A percentile compares a stretch with the other conserved stretches of the same genome.
phyloP scores from a whole-genome alignment of 2,113 vertebrate species.

The Origma solitaria region DNA sequence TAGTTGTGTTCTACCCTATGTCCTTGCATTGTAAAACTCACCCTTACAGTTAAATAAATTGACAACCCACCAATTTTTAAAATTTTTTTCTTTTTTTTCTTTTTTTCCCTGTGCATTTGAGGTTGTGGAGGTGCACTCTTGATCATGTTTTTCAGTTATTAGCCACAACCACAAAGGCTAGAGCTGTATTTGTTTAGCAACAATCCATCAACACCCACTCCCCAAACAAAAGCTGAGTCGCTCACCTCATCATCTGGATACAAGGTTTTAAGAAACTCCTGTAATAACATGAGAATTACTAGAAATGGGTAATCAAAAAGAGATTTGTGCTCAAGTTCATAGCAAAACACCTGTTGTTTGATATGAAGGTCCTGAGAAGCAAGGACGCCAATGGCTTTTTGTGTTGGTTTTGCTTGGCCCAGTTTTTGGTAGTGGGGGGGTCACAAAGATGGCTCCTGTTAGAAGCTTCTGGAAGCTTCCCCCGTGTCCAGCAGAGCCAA shows the following conservation, averaged over 20 bases:
- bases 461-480: too few relatives aligned
- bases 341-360: background rate
- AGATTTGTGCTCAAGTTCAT: background rate
- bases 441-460: too few relatives aligned
- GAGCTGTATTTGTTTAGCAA: slow-evolving; percentile 1
- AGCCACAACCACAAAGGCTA: background rate
- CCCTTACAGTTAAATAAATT: background rate
- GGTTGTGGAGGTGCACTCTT: background rate
- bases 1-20: background rate
- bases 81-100: background rate
- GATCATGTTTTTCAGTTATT: background rate
- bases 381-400: background rate
- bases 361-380: background rate
- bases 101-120: background rate
- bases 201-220: background rate
- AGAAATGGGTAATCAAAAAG: background rate
- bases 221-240: background rate
- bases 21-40: background rate
- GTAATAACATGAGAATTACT: background rate
- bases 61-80: accelerated
- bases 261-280: background rate
- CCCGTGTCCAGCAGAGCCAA: too few relatives aligned
- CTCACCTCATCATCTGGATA: background rate
- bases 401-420: too few relatives aligned
- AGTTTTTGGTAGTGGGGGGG: too few relatives aligned